Evolutionary conservation across 1,140 invertebrate genomes (phyloP), one percentile per base, ranked within the genome.

Genomic region (Panagrolaimus sp.): DNA sequence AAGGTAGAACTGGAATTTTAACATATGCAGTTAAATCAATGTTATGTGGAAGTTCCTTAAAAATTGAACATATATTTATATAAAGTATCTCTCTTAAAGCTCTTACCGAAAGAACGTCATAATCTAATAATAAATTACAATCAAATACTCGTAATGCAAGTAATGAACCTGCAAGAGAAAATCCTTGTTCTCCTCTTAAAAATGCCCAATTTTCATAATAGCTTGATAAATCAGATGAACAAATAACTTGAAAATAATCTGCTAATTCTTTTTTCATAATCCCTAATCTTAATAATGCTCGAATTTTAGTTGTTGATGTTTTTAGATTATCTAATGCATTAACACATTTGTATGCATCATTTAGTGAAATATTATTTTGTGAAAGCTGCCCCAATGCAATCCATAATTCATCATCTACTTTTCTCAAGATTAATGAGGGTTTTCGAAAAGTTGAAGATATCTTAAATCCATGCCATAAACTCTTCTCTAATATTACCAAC

Each of bases 231-330:
- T 57, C n/a, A 1, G 51, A 20, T 25, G 20, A 20, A 23, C 51
- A 57, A 25, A 57, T 57, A 57, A 23, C 20, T 57, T 57, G 51
- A 25, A 57, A 20, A 27, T 57, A 57, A 16, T 57, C 51, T 11
- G 51, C 51, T 11, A 57, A 27, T 16, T 57, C 51, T 57, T 57
- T 57, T 57, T 57, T 57, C 51, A 57, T 57, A 25, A 57, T 57
- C 2, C 20, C 51, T 25, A 57, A 20, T 27, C 51, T 20, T 25
- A 57, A 16, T 25, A 57, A 57, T 20, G 51, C 51, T 16, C 51
- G 51, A 57, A 57, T 27, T 57, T 57, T 57, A 1, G 51, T 25
- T 20, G 27, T 57, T 57, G 51, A 57, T 57, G 51, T 57, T 16
- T 57, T 57, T 16, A 57, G 8, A 57, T 57, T 20, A 57, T 57